Evolutionary conservation across 2,888 invertebrate species (phyloP).

Genomic region (Morpho achilles): DNA sequence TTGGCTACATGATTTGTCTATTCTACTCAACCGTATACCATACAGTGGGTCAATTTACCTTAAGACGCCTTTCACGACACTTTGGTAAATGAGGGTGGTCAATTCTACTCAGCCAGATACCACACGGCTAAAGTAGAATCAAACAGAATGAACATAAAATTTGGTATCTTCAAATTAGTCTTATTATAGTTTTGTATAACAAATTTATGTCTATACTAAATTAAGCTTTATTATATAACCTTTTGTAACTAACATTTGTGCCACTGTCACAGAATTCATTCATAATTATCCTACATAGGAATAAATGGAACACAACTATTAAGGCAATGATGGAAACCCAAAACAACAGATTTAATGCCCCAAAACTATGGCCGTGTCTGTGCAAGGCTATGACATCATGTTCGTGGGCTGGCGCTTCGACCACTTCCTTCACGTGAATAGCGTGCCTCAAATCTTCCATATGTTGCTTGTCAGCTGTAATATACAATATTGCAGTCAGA

Average conservation of each 20-base stretch:
- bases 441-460: constrained; percentile 94
- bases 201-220: not conserved
- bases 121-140: not conserved
- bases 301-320: constrained; percentile 94
- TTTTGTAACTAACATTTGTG: constrained; percentile 83
- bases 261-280: constrained; percentile 91
- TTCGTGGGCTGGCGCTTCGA: constrained; percentile 94
- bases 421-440: constrained; percentile 91
- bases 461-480: constrained; percentile 93
- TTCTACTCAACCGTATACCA: not conserved
- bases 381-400: constrained; percentile 94
- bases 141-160: not conserved
- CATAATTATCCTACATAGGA: constrained; percentile 94
- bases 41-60: no score
- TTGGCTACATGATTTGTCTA: not conserved
- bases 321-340: constrained; percentile 94
- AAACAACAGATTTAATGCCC: constrained; percentile 93
- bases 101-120: no score
- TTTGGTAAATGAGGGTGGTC: no score
- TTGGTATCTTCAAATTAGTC: no score
- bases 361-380: constrained; percentile 92
- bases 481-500: constrained; percentile 92
- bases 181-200: not conserved
- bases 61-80: no score
- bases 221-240: constrained; percentile 86